These are phyloP conservation scores for Drosophila setosimentum DNA, from an alignment of 2,888 invertebrate species.

Conservation along the genomic window DNA sequence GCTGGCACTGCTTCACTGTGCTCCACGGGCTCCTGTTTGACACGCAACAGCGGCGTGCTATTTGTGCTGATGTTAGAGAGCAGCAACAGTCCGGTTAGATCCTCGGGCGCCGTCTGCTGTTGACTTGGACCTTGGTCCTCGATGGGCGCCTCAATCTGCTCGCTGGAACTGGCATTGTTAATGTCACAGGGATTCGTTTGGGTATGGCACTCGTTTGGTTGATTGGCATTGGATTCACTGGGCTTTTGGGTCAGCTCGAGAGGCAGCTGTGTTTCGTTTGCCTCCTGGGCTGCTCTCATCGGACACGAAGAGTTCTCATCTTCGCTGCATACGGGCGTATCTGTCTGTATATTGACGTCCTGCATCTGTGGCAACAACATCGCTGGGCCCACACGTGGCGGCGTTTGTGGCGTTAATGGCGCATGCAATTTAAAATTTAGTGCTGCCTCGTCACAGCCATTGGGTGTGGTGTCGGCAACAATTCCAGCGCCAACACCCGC, in stretches of 20 bases:
- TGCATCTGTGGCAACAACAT: constrained; percentile 87
- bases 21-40: constrained; percentile 83
- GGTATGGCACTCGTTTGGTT: constrained; percentile 69
- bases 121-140: constrained; percentile 22
- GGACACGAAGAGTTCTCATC: constrained; percentile 86
- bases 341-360: constrained; percentile 94
- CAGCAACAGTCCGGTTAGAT: constrained; percentile 92
- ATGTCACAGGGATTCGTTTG: constrained; percentile 69
- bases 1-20: constrained; percentile 44
- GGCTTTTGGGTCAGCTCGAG: constrained; percentile 76
- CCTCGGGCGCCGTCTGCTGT: constrained; percentile 85
- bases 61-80: constrained; percentile 93
- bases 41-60: constrained; percentile 86
- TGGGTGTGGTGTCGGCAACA: constrained; percentile 33
- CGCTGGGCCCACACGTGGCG: constrained; percentile 61
- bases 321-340: constrained; percentile 89
- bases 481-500: constrained; percentile 19
- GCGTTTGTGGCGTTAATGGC: constrained; percentile 76
- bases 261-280: constrained; percentile 55
- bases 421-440: constrained; percentile 70
- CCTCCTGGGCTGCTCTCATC: constrained; percentile 51
- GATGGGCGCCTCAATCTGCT: constrained; percentile 26
- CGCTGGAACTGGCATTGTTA: constrained; percentile 49
- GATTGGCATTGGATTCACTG: constrained; percentile 63
- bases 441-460: constrained; percentile 56